These are phyloP conservation scores for Oscheius sp. DNA, from an alignment of 2,888 invertebrate genomes.

Conservation along the genomic window DNA sequence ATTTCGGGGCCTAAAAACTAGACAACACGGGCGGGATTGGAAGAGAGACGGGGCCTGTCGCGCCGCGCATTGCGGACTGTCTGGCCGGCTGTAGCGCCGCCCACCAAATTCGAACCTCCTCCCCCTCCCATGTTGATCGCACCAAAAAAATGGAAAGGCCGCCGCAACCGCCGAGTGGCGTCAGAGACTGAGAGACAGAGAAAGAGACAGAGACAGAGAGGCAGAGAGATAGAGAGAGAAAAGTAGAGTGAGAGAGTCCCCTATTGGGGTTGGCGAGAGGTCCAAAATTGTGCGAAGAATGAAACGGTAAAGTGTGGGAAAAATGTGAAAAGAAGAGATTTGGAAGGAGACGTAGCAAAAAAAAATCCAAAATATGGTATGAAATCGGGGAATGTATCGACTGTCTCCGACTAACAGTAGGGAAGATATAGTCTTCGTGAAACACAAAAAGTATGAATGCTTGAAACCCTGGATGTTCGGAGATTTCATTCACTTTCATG, in stretches of 20 bases:
- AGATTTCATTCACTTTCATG: too few relatives aligned
- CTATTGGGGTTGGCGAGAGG: too few relatives aligned
- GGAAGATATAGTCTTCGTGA: background rate
- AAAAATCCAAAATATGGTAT: too few relatives aligned
- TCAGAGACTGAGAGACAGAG: background rate
- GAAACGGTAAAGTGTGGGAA: too few relatives aligned
- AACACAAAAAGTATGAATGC: conserved; percentile 3
- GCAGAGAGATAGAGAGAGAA: background rate
- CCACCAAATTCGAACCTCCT: conserved; percentile 11
- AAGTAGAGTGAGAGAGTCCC: background rate
- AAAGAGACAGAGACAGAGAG: background rate
- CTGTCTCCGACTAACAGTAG: too few relatives aligned
- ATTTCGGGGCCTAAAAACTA: too few relatives aligned
- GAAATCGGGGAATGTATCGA: too few relatives aligned
- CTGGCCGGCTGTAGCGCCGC: conserved; percentile 8
- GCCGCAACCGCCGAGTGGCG: background rate
- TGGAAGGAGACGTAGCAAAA: too few relatives aligned
- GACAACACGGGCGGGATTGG: background rate
- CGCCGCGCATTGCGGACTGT: background rate
- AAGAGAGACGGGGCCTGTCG: conserved; percentile 15
- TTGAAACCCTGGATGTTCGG: too few relatives aligned
- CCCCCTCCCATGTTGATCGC: background rate
- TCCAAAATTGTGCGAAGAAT: too few relatives aligned
- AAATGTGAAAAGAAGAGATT: too few relatives aligned
- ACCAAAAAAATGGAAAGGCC: background rate